Conservation (phyloP, 1,140 invertebrate genomes). For the Coboldia fuscipes region DNA sequence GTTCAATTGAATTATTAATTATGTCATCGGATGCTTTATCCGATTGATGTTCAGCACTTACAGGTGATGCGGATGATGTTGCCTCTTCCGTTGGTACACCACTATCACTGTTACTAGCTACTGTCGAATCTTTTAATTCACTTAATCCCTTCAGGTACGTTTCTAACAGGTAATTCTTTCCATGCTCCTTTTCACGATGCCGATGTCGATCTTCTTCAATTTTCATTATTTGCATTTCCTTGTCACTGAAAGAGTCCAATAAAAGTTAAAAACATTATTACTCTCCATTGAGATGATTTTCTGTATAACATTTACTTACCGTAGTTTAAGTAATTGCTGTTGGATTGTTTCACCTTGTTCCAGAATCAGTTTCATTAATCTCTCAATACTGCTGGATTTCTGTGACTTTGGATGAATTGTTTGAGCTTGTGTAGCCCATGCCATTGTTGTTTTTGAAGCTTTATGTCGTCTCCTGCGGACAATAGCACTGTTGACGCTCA, state of each 20-base stretch:
- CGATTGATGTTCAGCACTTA: slow-evolving; percentile 23
- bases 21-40: slow-evolving; percentile 15
- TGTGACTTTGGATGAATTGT: slow-evolving; percentile 11
- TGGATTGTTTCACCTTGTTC: slow-evolving; percentile 65
- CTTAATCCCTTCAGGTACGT: slow-evolving; percentile 42
- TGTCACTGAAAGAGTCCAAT: slow-evolving; percentile 33
- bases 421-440: slow-evolving; percentile 7
- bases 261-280: neutral
- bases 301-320: slow-evolving; percentile 16
- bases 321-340: slow-evolving; percentile 39
- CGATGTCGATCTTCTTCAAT: slow-evolving; percentile 55
- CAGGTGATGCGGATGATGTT: slow-evolving; percentile 22
- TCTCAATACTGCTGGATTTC: slow-evolving; percentile 26
- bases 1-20: too few species aligned
- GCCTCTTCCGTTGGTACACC: slow-evolving; percentile 7
- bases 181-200: slow-evolving; percentile 43
- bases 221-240: slow-evolving; percentile 52
- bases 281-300: neutral
- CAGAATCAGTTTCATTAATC: slow-evolving; percentile 50
- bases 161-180: slow-evolving; percentile 60
- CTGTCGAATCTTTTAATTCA: slow-evolving; percentile 15
- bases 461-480: slow-evolving; percentile 12
- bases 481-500: slow-evolving; percentile 14
- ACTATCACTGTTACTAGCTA: slow-evolving; percentile 2
- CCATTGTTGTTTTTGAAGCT: slow-evolving; percentile 3